Evolutionary conservation across 2,113 vertebrate genomes (phyloP).

Genomic region (Todiramphus saurophagus): DNA sequence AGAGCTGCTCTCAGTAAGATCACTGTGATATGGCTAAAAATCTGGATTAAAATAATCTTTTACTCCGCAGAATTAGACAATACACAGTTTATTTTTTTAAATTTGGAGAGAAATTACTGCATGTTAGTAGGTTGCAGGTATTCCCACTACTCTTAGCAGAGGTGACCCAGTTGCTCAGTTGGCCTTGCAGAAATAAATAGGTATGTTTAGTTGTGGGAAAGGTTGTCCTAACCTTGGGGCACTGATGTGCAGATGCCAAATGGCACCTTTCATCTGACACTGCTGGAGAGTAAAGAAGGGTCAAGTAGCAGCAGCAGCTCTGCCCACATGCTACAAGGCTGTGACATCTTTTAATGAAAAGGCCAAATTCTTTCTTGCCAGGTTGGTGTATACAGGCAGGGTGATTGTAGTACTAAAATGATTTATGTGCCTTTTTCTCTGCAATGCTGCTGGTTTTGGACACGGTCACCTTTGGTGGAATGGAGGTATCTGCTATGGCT

Average conservation of each 20-base stretch:
- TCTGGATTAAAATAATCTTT: neutral
- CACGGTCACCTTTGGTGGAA: neutral
- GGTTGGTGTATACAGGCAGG: accelerated
- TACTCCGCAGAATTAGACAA: neutral
- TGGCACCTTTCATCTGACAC: neutral
- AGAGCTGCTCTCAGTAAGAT: neutral
- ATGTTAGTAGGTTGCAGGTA: neutral
- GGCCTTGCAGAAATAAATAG: neutral
- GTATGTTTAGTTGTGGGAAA: neutral
- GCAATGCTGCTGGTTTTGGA: neutral
- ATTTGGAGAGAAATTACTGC: neutral
- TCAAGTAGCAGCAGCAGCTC: neutral
- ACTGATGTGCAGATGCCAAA: neutral
- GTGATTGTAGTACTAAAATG: neutral
- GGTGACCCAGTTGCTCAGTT: neutral
- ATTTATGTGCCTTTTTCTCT: neutral
- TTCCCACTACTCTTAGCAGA: neutral
- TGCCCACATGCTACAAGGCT: neutral
- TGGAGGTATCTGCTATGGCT: neutral
- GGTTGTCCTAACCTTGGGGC: neutral
- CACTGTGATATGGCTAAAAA: neutral
- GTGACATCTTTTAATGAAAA: neutral
- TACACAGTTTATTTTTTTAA: neutral
- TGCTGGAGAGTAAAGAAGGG: neutral
- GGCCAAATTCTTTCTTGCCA: neutral